Percentiles rank a stretch among this genome's conserved stretches.
Conservation (phyloP, 2,113 vertebrate species). For the Panthera uncia region DNA sequence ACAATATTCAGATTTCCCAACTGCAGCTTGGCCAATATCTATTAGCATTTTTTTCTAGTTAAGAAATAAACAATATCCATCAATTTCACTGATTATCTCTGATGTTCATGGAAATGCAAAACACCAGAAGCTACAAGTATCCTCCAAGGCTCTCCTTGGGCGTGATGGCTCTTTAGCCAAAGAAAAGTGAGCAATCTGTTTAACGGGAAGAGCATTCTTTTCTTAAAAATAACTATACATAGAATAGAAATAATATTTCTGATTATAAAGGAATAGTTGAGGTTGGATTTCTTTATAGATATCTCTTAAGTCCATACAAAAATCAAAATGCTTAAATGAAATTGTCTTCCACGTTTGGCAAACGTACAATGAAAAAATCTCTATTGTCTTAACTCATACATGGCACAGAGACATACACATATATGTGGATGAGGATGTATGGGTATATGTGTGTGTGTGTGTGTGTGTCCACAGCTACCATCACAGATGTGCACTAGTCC, state of each 20-base stretch:
- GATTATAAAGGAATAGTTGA: neutral
- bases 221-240: slow-evolving; percentile 3
- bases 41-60: slow-evolving; percentile 17
- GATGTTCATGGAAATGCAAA: neutral
- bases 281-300: neutral
- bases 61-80: slow-evolving; percentile 5
- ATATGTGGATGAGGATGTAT: neutral
- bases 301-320: slow-evolving; percentile 16
- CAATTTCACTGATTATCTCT: neutral
- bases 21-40: neutral
- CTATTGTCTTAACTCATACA: neutral
- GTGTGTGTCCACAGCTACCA: neutral
- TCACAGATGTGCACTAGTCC: neutral
- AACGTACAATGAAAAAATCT: neutral
- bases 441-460: neutral
- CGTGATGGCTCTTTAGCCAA: neutral
- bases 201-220: neutral
- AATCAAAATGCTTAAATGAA: slow-evolving; percentile 11
- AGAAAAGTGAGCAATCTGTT: neutral
- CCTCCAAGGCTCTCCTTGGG: neutral
- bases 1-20: neutral
- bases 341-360: neutral
- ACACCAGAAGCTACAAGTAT: neutral
- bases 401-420: neutral
- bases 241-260: neutral